Evolutionary conservation across 2,888 invertebrate species (phyloP).

Genomic region (Psococerastis gibbosa): DNA sequence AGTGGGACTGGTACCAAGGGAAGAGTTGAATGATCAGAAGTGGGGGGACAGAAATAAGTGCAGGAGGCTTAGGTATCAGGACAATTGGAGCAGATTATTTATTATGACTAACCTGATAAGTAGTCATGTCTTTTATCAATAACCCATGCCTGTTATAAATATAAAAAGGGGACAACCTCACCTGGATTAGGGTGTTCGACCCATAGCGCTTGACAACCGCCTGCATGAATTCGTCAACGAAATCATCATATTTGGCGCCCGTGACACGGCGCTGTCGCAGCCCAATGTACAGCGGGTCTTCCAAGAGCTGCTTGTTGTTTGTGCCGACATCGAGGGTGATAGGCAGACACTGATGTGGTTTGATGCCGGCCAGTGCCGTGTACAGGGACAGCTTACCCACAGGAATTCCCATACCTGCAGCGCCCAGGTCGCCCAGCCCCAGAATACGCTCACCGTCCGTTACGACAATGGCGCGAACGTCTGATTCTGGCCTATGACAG

Average conservation of each 20-base stretch:
- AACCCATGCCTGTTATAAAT: too few relatives aligned
- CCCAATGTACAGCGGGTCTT: conserved; percentile 91
- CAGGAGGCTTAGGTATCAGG: too few relatives aligned
- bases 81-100: too few relatives aligned
- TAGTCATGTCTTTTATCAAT: too few relatives aligned
- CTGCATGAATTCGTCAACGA: conserved; percentile 94
- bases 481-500: conserved; percentile 70
- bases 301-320: conserved; percentile 70
- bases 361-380: conserved; percentile 91
- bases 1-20: too few relatives aligned
- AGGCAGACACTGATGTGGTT: conserved; percentile 86
- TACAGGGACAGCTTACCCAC: conserved; percentile 92
- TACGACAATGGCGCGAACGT: conserved; percentile 73
- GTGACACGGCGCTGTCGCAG: conserved; percentile 65
- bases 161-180: too few relatives aligned
- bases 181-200: conserved; percentile 61
- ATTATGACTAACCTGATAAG: too few relatives aligned
- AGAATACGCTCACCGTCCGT: conserved; percentile 96
- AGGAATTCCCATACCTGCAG: conserved; percentile 96
- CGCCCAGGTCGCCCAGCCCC: conserved; percentile 90
- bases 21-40: too few relatives aligned
- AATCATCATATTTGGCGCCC: conserved; percentile 75
- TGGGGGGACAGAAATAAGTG: too few relatives aligned
- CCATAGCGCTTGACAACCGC: conserved; percentile 75
- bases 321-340: conserved; percentile 90